Conservation (phyloP, 2,113 vertebrate species). For the Oryzias melastigma region DNA sequence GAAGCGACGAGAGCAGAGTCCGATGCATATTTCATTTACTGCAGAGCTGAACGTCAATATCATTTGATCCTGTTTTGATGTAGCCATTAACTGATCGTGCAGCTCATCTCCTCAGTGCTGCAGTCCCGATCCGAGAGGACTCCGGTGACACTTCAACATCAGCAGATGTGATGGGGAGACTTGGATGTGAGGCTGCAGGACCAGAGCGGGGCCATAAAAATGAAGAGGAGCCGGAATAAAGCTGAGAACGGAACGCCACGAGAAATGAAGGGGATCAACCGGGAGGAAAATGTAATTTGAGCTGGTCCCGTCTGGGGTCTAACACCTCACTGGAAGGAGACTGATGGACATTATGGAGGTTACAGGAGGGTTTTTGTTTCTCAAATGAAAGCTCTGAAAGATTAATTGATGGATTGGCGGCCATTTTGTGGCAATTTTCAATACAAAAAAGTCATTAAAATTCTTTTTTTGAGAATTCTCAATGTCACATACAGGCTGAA, state of each 20-base stretch:
- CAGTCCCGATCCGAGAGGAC: constrained; percentile 18
- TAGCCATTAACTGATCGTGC: constrained; percentile 44
- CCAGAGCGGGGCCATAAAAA: not conserved
- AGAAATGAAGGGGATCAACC: constrained; percentile 11
- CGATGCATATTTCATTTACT: constrained; percentile 50
- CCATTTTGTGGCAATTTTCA: no score
- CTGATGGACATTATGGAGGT: constrained; percentile 9
- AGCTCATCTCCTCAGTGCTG: constrained; percentile 21
- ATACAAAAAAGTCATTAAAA: no score
- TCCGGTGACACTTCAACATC: constrained; percentile 20
- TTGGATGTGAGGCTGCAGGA: constrained; percentile 4
- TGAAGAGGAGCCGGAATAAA: constrained; percentile 8
- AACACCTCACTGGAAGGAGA: constrained; percentile 36
- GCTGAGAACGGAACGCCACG: constrained; percentile 1
- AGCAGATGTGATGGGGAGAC: constrained; percentile 30
- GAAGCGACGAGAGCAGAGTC: constrained; percentile 34
- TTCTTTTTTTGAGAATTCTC: no score
- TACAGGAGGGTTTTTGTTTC: not conserved
- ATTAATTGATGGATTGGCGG: no score
- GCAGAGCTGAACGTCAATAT: constrained; percentile 13
- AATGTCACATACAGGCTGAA: no score
- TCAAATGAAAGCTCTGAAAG: not conserved
- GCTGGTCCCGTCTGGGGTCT: constrained; percentile 39
- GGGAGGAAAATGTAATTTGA: constrained; percentile 61
- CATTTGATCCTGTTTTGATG: constrained; percentile 34